Evolutionary conservation across 2,888 invertebrate species (phyloP), one percentile per base, ranked within the genome.

Genomic region (Pseudeuparius sepicola): DNA sequence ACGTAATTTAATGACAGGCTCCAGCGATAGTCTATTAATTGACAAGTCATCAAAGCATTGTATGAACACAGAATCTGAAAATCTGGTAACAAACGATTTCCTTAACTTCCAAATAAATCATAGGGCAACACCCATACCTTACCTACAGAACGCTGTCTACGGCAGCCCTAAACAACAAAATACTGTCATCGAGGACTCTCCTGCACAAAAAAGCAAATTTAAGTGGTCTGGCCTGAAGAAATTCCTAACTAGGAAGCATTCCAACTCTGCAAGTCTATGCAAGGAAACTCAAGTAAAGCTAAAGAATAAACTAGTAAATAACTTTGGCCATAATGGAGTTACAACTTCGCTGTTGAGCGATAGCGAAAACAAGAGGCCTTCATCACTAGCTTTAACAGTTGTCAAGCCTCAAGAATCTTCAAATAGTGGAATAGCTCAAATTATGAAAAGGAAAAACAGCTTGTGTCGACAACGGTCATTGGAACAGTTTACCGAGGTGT

Each of bases 401-500:
- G 53, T 49, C 4, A 55, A 52, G 41, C 37, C 49, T 13, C 49
- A 50, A 20, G 49, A 53, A 14, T 43, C 48, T 18, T 38, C 42
- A 10, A 49, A 50, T 24, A 48, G 44, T 13, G 62, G 64, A 36
- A 57, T 59, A 43, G 57, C 59, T 37, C 65, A 58, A 51, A 56
- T 57, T 42, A 49, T 55, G 42, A 60, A 49, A 50, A 54, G 51
- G 39, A 45, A 44, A 47, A 60, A 62, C 42, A 61, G 59, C 50
- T 40, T 67, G 47, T 53, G 63, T 1, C 63, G 81, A 0, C 82
- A 82, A 52, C 75, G 75, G 37, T 82, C 83, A 1, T 59, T 84
- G 17, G 84, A 84, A 48, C 77, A 81, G 31, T 83, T 85, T 32
- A 75, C 75, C 35, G 80, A 83, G 42, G 73, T 84, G 3, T 84